These are phyloP conservation scores for Drosophila saltans DNA, from an alignment of 1,140 invertebrate species.

Conservation along the genomic window DNA sequence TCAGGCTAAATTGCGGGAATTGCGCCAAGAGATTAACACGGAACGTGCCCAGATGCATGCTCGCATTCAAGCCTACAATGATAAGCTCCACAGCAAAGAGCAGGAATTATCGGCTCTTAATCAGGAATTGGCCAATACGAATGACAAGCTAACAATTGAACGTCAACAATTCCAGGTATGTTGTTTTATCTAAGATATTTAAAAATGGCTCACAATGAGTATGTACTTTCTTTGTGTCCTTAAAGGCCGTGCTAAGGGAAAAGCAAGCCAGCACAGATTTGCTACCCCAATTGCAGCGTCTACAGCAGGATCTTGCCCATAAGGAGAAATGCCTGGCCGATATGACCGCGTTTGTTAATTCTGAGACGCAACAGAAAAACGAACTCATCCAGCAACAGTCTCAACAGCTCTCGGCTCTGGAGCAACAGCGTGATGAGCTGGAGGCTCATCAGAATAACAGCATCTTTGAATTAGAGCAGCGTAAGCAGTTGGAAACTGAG, in stretches of 20 bases:
- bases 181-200: conserved; percentile 20
- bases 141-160: conserved; percentile 74
- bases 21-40: conserved; percentile 88
- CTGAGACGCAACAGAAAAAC: conserved; percentile 71
- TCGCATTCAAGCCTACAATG: conserved; percentile 83
- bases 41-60: conserved; percentile 86
- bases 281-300: conserved; percentile 65
- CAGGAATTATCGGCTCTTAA: conserved; percentile 63
- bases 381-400: conserved; percentile 66
- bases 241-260: conserved; percentile 54
- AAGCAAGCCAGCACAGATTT: conserved; percentile 75
- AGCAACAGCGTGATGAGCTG: conserved; percentile 77
- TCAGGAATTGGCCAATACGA: conserved; percentile 69
- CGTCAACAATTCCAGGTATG: conserved; percentile 77
- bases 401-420: conserved; percentile 58
- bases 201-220: neutral
- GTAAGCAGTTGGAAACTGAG: conserved; percentile 68
- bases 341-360: conserved; percentile 66
- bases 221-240: neutral
- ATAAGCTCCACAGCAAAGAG: conserved; percentile 74
- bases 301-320: conserved; percentile 72
- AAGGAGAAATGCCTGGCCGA: conserved; percentile 77
- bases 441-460: conserved; percentile 73
- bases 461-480: conserved; percentile 76
- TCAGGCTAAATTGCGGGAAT: conserved; percentile 90